Evolutionary conservation across 2,113 vertebrate species (phyloP), one percentile per base, ranked within the genome.

Genomic region (Leiothrix lutea): DNA sequence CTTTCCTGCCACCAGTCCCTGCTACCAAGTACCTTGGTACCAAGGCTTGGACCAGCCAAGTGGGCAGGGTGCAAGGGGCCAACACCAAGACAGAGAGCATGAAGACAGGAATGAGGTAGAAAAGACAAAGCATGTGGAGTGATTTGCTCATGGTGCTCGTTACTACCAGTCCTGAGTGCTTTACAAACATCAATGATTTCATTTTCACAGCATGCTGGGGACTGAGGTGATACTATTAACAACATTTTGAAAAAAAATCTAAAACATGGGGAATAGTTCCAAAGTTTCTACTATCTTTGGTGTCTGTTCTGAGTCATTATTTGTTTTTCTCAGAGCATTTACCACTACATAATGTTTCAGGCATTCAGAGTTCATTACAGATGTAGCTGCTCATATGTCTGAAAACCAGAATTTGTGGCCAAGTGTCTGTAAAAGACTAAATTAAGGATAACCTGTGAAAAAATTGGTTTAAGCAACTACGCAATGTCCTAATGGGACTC

Each of bases 361-460:
- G 73, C 26, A 72, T 75, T 65, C 82, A 47, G 36, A 56, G 47
- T 47, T 90, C 57, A 79, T 75, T 56, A 58, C 23, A 71, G 70
- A 79, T 51, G 71, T 47, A 90, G 48, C 54, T 86, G 74, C 48
- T 61, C 25, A 17, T 47, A 23, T 2, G 31, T 56, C 79, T 92
- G 67, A 79, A 94, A 92, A 60, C 6, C 24, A 65, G 60, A 83
- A 89, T 33, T 35, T 36, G 12, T 9, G 22, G 70, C 72, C 61
- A 88, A 82, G 33, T 33, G 38, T 40, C 54, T 17, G 3, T n/a
- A 80, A 38, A 38, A 75, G 38, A 72, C 20, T 33, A 16, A 72
- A 75, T 80, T 86, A 85, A 75, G 54, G 72, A 72, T 57, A 86
- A 83, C 31, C n/a, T 77, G 54, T 64, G 66, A 66, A 85, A 94